Percentiles rank a stretch among this genome's conserved stretches.
phyloP scores from a whole-genome alignment of 2,113 vertebrate species.

The Enhydra lutris region DNA sequence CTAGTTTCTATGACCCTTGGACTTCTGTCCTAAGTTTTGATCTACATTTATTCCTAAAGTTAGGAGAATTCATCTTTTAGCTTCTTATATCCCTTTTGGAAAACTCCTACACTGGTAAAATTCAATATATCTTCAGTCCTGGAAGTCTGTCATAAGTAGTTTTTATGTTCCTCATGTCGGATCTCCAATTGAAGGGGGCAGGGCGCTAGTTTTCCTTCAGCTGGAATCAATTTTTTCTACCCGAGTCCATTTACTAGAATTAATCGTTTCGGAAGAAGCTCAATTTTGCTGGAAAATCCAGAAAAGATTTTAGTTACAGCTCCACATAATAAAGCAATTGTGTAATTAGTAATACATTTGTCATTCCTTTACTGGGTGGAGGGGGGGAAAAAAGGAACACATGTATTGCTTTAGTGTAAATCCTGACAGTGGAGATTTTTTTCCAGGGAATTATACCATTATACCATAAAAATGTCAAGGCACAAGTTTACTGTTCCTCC shows the following conservation, averaged over 20 bases:
- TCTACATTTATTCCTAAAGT: background rate
- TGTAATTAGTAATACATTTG: slow-evolving; percentile 86
- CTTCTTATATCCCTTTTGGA: background rate
- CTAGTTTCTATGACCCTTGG: background rate
- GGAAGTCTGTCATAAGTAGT: background rate
- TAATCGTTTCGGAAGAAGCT: slow-evolving; percentile 62
- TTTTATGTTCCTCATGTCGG: background rate
- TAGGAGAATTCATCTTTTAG: background rate
- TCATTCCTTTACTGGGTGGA: slow-evolving; percentile 73
- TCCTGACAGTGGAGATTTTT: slow-evolving; percentile 78
- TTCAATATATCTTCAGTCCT: background rate
- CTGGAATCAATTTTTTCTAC: slow-evolving; percentile 61
- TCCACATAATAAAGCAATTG: slow-evolving; percentile 84
- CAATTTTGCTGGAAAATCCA: slow-evolving; percentile 69
- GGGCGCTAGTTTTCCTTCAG: background rate
- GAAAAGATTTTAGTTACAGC: slow-evolving; percentile 79
- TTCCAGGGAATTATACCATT: slow-evolving; percentile 84
- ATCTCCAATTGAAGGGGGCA: background rate
- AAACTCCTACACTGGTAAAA: background rate
- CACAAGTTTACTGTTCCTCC: slow-evolving; percentile 86
- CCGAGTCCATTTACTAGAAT: slow-evolving; percentile 47
- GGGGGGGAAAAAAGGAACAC: slow-evolving; percentile 66
- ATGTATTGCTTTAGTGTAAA: slow-evolving; percentile 81
- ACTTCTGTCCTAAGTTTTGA: background rate
- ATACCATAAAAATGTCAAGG: slow-evolving; percentile 89